Conservation (phyloP, 2,888 invertebrate genomes). For the Plebejus anna region DNA sequence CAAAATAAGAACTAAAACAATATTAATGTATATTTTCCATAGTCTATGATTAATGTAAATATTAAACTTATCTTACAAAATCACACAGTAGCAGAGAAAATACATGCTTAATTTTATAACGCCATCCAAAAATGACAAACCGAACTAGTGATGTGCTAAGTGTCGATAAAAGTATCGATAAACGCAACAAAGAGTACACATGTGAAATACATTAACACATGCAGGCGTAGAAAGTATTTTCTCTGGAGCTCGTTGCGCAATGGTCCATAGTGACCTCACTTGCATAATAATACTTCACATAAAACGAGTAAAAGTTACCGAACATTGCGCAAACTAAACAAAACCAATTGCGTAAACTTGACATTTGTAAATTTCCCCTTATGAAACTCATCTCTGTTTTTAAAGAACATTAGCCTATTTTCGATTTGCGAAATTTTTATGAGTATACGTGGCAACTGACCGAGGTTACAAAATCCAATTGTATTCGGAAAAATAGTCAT, state of each 20-base stretch:
- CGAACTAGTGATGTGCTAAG: conserved; percentile 6
- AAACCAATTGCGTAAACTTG: conserved; percentile 65
- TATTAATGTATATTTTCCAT: not conserved
- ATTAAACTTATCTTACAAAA: not conserved
- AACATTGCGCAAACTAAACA: conserved; percentile 63
- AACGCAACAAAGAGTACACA: conserved; percentile 7
- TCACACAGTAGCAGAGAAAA: not conserved
- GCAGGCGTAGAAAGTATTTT: conserved; percentile 62
- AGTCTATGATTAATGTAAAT: not conserved
- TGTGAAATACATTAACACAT: conserved; percentile 29
- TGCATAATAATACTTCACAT: conserved; percentile 62
- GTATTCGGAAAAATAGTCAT: not conserved
- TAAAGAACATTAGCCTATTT: conserved; percentile 27
- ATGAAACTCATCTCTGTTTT: conserved; percentile 29
- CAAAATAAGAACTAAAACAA: not conserved
- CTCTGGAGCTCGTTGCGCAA: conserved; percentile 60
- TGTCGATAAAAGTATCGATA: conserved; percentile 23
- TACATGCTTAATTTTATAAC: not conserved
- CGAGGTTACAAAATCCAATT: not conserved
- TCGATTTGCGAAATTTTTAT: conserved; percentile 20
- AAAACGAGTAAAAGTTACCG: conserved; percentile 62
- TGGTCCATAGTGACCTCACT: conserved; percentile 64
- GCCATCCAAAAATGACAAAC: not conserved
- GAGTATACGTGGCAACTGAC: not conserved
- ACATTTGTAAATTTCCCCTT: conserved; percentile 50